phyloP scores from a whole-genome alignment of 2,797 vertebrate species.

The Hafferia zeledoni region DNA sequence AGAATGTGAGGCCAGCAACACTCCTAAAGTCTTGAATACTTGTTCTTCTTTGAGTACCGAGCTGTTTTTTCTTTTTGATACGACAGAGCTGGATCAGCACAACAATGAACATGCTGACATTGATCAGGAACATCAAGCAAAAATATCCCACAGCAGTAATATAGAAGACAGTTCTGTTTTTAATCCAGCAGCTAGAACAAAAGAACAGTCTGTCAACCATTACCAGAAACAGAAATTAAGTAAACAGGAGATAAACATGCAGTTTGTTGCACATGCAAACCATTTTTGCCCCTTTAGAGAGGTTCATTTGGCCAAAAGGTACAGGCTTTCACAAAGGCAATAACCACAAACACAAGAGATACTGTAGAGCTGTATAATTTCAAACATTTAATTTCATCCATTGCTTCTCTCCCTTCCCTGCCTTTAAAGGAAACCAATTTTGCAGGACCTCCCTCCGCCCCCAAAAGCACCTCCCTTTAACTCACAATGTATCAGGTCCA shows the following conservation, averaged over 20 bases:
- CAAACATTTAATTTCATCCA: not conserved
- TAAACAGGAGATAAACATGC: not conserved
- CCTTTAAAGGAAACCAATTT: not conserved
- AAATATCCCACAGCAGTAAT: constrained; percentile 92
- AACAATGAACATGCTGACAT: constrained; percentile 90
- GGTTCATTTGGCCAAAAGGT: not conserved
- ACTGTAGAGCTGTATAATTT: not conserved
- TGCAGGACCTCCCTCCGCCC: not conserved
- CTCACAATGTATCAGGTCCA: constrained; percentile 89
- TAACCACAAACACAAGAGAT: not conserved
- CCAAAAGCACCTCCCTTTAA: not conserved
- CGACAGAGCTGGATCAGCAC: constrained; percentile 92
- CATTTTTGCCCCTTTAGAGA: not conserved
- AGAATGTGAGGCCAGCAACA: constrained; percentile 85
- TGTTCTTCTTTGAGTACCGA: constrained; percentile 86
- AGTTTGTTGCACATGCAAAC: not conserved
- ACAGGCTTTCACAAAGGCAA: not conserved
- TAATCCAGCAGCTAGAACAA: constrained; percentile 91
- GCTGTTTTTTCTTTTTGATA: constrained; percentile 93
- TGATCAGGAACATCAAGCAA: constrained; percentile 85
- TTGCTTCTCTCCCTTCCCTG: not conserved
- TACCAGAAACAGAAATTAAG: not conserved
- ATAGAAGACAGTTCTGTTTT: constrained; percentile 85
- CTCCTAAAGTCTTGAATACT: constrained; percentile 88
- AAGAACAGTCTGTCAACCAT: not conserved